Conservation (phyloP, 2,797 vertebrate species). For the Danio aesculapii region DNA sequence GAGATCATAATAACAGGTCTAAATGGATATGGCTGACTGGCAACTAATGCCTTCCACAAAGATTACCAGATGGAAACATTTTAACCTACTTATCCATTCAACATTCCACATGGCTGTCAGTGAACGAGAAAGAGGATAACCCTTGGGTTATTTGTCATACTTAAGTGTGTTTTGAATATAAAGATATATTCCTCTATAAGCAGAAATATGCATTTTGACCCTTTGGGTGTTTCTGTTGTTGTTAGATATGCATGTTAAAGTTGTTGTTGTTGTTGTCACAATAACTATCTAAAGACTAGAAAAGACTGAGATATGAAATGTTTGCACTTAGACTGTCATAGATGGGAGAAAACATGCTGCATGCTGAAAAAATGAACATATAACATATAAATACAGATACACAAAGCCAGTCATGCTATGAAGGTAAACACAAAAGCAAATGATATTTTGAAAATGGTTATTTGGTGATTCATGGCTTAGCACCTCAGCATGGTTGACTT, state of each 20-base stretch:
- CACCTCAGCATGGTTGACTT: neutral
- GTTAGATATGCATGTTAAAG: neutral
- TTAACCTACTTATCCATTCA: constrained; percentile 11
- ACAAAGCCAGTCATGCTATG: neutral
- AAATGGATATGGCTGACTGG: constrained; percentile 21
- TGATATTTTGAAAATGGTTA: neutral
- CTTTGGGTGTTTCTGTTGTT: neutral
- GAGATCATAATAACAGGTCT: constrained; percentile 16
- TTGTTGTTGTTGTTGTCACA: neutral
- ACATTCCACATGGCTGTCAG: neutral
- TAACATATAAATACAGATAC: neutral
- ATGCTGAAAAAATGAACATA: neutral
- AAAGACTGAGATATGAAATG: neutral
- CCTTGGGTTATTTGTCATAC: neutral
- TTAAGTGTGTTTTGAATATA: neutral
- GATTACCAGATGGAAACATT: constrained; percentile 15
- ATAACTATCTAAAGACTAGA: neutral
- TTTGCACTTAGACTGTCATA: neutral
- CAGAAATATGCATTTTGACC: neutral
- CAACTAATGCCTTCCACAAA: neutral
- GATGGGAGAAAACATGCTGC: neutral
- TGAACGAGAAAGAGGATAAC: neutral
- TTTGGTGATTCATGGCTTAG: neutral
- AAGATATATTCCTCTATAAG: neutral
- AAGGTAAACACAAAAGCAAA: neutral